Evolutionary conservation across 2,888 invertebrate species (phyloP).

Genomic region (Lasioglossum morio): DNA sequence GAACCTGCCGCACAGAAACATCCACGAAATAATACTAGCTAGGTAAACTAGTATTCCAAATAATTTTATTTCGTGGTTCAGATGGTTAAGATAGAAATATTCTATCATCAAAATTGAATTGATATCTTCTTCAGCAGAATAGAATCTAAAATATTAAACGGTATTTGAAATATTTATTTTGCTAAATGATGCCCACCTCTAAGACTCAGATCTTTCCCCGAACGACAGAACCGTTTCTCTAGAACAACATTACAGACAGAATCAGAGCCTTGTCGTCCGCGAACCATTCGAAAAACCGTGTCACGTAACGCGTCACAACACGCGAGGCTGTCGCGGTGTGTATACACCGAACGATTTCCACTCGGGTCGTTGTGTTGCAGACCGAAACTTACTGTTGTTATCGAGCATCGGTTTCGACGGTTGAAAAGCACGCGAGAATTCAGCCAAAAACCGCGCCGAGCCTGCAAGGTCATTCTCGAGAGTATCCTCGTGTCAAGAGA

Average conservation of each 20-base stretch:
- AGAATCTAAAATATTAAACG: too few species aligned
- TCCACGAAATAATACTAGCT: not conserved
- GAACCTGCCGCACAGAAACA: not conserved
- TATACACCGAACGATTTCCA: not conserved
- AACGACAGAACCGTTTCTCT: not conserved
- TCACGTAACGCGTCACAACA: slow-evolving; percentile 45
- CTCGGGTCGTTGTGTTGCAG: not conserved
- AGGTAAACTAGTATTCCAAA: too few species aligned
- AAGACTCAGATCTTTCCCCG: not conserved
- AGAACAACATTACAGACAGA: slow-evolving; percentile 13
- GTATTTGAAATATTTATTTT: too few species aligned
- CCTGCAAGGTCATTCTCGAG: not conserved
- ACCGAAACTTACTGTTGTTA: slow-evolving; percentile 19
- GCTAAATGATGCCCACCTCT: too few species aligned
- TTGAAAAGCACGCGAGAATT: not conserved
- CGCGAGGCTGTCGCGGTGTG: not conserved
- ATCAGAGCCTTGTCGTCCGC: slow-evolving; percentile 34
- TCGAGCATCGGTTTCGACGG: not conserved
- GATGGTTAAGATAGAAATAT: too few species aligned
- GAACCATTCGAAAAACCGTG: slow-evolving; percentile 42
- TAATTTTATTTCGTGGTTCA: too few species aligned
- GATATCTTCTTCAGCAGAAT: too few species aligned
- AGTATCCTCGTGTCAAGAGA: slow-evolving; percentile 35
- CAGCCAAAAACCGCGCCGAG: slow-evolving; percentile 7
- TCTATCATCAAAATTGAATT: too few species aligned